Base-by-base conservation (phyloP, 2,113 vertebrate species). In the Aythya baeri region DNA sequence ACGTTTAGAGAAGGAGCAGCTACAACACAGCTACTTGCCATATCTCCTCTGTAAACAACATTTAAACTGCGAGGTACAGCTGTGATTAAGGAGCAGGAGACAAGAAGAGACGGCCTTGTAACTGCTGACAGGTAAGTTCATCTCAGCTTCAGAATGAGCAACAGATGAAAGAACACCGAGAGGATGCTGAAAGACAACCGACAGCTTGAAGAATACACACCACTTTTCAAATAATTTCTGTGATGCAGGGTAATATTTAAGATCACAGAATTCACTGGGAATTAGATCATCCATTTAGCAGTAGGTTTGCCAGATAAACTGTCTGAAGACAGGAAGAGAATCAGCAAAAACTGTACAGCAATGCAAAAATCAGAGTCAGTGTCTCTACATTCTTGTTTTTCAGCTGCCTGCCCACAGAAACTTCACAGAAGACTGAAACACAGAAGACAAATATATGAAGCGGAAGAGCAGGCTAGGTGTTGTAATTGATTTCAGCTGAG, bases 241-340 rank as follows among this genome's bases (percentile, higher is more conserved):
- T 84, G 87, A 87, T 71, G 57, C 21, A 75, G 44, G 20, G 49
- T 71, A 93, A 89, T 71, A 41, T 73, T 72, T 36, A 49, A 65
- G 89, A 94, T 93, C 70, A 81, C 84, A 91, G 87, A 50, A 36
- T 68, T 95, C 77, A 50, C 44, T 20, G 46, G 63, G 59, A 94
- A 70, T 91, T 86, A 88, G 76, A 91, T 86, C 61, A 92, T 54
- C 57, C 77, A 75, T 84, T 94, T 83, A 94, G 87, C 73, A 81
- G 70, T 58, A 78, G 25, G 77, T 91, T 68, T 89, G 86, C 63
- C 73, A 78, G 44, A 94, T 79, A 72, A 88, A 46, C 86, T 68
- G 71, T 88, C 75, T 91, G 58, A 50, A 76, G 68, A 83, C 80
- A 91, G 86, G 11, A 73, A 88, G 32, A 86, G 59, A 13, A 92